These are phyloP conservation scores for Lottia scabra DNA, from an alignment of 2,888 invertebrate genomes.

Conservation along the genomic window DNA sequence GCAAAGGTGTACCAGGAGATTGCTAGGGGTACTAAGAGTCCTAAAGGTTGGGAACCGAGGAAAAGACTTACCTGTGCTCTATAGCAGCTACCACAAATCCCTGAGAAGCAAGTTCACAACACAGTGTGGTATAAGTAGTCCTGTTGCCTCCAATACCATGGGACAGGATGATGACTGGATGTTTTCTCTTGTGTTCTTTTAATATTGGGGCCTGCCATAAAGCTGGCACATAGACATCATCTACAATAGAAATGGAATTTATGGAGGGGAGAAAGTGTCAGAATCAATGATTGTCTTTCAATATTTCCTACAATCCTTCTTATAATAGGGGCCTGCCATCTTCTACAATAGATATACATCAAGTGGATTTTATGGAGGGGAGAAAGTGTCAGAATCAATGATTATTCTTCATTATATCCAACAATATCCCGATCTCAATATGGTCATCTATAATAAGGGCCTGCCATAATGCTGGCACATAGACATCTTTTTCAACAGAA, in stretches of 20 bases:
- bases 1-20: too few relatives aligned
- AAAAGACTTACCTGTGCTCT: conserved; percentile 75
- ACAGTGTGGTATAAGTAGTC: conserved; percentile 75
- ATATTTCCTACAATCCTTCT: too few relatives aligned
- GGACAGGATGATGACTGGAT: conserved; percentile 76
- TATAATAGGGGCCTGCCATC: conserved; percentile 71
- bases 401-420: too few relatives aligned
- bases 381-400: too few relatives aligned
- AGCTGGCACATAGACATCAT: conserved; percentile 72
- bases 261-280: too few relatives aligned
- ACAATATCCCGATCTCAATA: too few relatives aligned
- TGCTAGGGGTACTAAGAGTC: too few relatives aligned
- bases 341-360: conserved; percentile 66
- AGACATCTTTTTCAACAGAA: conserved; percentile 69
- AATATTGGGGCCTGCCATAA: conserved; percentile 71
- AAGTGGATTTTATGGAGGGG: too few relatives aligned
- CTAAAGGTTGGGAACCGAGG: too few relatives aligned
- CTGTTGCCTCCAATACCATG: conserved; percentile 77
- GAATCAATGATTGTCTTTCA: too few relatives aligned
- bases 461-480: too few relatives aligned
- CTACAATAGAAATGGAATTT: conserved; percentile 50
- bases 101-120: conserved; percentile 76
- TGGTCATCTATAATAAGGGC: conserved; percentile 66
- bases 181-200: conserved; percentile 39
- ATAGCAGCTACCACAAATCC: conserved; percentile 77